Evolutionary conservation across 1,140 invertebrate genomes (phyloP).

Genomic region (Oryzaephilus surinamensis): DNA sequence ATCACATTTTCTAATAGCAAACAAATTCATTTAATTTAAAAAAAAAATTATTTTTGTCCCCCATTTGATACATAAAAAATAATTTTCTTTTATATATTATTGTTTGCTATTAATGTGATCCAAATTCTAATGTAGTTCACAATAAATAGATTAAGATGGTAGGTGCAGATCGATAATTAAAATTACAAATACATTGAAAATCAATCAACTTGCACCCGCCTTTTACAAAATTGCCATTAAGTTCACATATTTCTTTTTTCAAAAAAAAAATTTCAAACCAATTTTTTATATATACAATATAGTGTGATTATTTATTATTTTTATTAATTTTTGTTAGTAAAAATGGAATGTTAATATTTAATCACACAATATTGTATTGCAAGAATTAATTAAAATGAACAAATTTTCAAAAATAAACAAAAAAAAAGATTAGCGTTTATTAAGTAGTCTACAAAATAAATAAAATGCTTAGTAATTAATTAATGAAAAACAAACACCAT

Average conservation of each 20-base stretch:
- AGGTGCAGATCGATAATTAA: slow-evolving; percentile 19
- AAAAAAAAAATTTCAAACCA: neutral
- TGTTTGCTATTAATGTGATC: slow-evolving; percentile 17
- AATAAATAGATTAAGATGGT: slow-evolving; percentile 15
- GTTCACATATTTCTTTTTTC: neutral
- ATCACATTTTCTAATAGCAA: slow-evolving; percentile 1
- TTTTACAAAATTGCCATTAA: slow-evolving; percentile 3
- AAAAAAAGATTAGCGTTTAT: too few species aligned
- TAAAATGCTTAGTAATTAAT: too few species aligned
- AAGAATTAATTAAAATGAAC: neutral
- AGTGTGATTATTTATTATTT: neutral
- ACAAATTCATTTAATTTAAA: slow-evolving; percentile 7
- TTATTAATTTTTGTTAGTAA: neutral
- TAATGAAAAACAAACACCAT: too few species aligned
- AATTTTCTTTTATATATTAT: slow-evolving; percentile 9
- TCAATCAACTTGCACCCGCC: slow-evolving; percentile 15
- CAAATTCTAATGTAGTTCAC: slow-evolving; percentile 16
- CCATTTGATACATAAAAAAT: neutral
- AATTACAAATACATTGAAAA: slow-evolving; percentile 9
- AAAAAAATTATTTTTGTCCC: slow-evolving; percentile 5
- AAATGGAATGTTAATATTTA: neutral
- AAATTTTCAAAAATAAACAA: too few species aligned
- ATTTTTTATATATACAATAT: neutral
- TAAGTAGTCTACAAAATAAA: too few species aligned
- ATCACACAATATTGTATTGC: neutral